Percentiles rank a stretch among this genome's conserved stretches.
phyloP scores from a whole-genome alignment of 2,888 invertebrate genomes.

The Drosophila prostipennis region DNA sequence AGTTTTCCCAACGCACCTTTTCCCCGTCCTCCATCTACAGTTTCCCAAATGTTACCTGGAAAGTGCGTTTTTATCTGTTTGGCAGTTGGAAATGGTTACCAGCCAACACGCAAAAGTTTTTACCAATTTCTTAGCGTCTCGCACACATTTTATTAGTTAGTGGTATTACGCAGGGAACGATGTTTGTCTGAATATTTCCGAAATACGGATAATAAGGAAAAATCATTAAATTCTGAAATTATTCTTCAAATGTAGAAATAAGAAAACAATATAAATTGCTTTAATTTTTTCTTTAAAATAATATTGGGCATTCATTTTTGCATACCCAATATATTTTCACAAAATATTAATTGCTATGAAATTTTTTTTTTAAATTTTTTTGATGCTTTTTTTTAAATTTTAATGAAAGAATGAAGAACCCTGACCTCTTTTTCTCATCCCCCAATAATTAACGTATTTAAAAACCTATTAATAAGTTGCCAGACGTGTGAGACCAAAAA shows the following conservation, averaged over 20 bases:
- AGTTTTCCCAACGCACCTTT: conserved; percentile 7
- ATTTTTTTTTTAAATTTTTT: too few species aligned
- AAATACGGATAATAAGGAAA: not conserved
- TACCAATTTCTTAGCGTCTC: conserved; percentile 27
- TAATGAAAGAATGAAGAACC: not conserved
- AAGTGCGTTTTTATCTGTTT: conserved; percentile 71
- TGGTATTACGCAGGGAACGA: not conserved
- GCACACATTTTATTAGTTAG: conserved; percentile 9
- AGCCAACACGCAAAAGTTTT: conserved; percentile 32
- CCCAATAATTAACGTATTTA: conserved; percentile 10
- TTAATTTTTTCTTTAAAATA: too few species aligned
- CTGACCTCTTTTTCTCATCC: not conserved
- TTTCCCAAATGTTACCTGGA: conserved; percentile 35
- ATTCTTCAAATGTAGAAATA: too few species aligned
- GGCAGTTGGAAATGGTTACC: conserved; percentile 32
- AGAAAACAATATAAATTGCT: too few species aligned
- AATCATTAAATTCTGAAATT: too few species aligned
- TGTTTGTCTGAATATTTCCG: not conserved
- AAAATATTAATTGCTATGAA: too few species aligned
- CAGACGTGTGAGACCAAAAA: conserved; percentile 16
- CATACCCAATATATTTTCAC: too few species aligned
- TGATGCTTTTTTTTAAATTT: too few species aligned
- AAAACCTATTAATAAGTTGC: conserved; percentile 25
- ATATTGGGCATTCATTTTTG: too few species aligned
- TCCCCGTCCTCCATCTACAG: not conserved